Base-by-base conservation (phyloP, 1,140 invertebrate genomes). In the Aphidius ervi region DNA sequence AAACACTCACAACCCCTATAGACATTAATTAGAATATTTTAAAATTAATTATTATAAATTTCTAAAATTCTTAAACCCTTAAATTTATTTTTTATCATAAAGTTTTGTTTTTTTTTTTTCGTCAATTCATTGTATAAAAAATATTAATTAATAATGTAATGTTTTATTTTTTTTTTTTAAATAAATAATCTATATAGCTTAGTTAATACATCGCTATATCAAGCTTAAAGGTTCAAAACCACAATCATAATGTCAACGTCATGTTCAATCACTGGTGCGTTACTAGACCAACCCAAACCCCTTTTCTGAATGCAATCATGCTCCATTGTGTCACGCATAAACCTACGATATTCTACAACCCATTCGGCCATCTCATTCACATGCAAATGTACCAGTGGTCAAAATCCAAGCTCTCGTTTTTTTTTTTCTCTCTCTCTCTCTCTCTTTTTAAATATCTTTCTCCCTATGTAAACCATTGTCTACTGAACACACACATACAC, bases 281-380 rank as follows among this genome's bases (percentile, higher is more conserved):
- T 70, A 69, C 65, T 31, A 40, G 39, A 5, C 52, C 20, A 16
- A 20, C 52, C 52, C 42, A 8, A 7, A 2, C 9, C 42, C 5
- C 5, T 2, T 10, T 43, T 56, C 50, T 59, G 57, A 67, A 67
- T 70, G 68, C 70, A 71, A 71, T 71, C 70, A 71, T 56, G 50
- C 59, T 54, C 66, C 65, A 71, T 71, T 71, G 70, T 71, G 63
- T 46, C 43, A 40, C 42, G 31, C 54, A 37, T 63, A 58, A 63
- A 54, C 56, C 50, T 55, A 37, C 47, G 58, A 50, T 48, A 16
- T 48, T 61, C 54, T 60, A 56, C 58, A 62, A 31, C 23, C 23
- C 23, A 31, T 70, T 64, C 61, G 66, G 68, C 64, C 65, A 68
- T 63, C 66, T 71, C 65, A 69, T 71, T 73, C 69, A 67, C 65